These are phyloP conservation scores for Octodon degus DNA, from an alignment of 2,113 vertebrate species.

Conservation along the genomic window DNA sequence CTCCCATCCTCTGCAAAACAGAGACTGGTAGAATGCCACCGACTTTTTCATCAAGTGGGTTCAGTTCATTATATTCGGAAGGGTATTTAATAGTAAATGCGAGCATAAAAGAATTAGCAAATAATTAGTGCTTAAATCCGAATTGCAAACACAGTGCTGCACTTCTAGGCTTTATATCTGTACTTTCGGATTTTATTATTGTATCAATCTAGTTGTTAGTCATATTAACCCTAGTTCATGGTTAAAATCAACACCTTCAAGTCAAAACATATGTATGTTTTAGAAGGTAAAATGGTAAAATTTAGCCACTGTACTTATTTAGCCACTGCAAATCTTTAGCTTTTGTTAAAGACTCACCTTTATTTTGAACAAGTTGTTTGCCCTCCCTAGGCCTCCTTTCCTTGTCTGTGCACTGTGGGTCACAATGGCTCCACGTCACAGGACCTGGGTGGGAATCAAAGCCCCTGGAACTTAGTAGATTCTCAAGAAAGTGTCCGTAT, in stretches of 20 bases:
- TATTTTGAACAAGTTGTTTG: neutral
- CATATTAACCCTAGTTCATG: neutral
- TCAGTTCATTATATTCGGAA: neutral
- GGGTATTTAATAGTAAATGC: neutral
- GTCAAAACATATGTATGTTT: neutral
- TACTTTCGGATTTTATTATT: conserved; percentile 25
- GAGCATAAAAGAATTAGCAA: neutral
- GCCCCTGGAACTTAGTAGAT: accelerated
- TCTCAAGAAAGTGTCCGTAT: neutral
- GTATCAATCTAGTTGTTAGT: conserved; percentile 26
- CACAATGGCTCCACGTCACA: accelerated
- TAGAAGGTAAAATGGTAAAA: neutral
- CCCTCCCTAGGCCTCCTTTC: neutral
- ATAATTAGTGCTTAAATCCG: neutral
- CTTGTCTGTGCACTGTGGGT: neutral
- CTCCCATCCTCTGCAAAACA: neutral
- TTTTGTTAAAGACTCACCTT: neutral
- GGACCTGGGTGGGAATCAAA: accelerated
- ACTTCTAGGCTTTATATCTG: neutral
- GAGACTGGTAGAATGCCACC: neutral
- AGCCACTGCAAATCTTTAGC: neutral
- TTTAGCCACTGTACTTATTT: no score
- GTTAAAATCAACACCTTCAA: neutral
- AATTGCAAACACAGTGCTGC: neutral
- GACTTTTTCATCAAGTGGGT: neutral